phyloP scores from a whole-genome alignment of 2,888 invertebrate species.

The Zygothrica quintamaculata region DNA sequence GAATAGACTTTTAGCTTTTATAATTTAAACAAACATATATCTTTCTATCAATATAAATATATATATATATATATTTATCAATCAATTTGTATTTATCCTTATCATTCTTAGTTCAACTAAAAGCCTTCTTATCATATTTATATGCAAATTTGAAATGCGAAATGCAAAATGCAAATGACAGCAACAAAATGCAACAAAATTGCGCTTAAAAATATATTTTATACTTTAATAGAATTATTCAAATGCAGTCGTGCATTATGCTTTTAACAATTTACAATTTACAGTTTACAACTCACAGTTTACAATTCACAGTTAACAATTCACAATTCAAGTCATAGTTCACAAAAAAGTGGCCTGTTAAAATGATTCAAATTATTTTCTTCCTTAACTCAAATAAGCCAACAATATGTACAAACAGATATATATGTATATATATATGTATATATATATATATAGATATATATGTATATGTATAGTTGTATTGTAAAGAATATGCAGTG shows the following conservation, averaged over 20 bases:
- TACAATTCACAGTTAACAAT: constrained; percentile 14
- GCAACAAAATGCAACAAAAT: no score
- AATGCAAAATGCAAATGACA: constrained; percentile 20
- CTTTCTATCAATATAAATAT: background rate
- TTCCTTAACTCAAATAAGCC: no score
- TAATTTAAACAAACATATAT: no score
- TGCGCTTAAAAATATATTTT: no score
- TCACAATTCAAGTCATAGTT: background rate
- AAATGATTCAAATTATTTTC: constrained; percentile 64
- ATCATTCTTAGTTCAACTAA: no score
- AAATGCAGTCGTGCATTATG: constrained; percentile 59
- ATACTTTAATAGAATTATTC: constrained; percentile 20
- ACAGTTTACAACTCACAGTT: constrained; percentile 38
- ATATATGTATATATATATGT: constrained; percentile 4
- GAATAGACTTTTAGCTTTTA: background rate
- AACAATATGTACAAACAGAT: no score
- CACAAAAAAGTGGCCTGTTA: constrained; percentile 67
- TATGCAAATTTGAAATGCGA: no score
- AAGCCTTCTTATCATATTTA: no score
- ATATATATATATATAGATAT: constrained; percentile 7
- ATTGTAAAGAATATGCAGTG: constrained; percentile 31
- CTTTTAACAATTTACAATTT: constrained; percentile 37
- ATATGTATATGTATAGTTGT: constrained; percentile 18
- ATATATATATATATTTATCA: constrained; percentile 71
- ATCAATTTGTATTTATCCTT: constrained; percentile 51